Evolutionary conservation across 2,888 invertebrate species (phyloP), one percentile per base, ranked within the genome.

Genomic region (Acrocera orbiculus): DNA sequence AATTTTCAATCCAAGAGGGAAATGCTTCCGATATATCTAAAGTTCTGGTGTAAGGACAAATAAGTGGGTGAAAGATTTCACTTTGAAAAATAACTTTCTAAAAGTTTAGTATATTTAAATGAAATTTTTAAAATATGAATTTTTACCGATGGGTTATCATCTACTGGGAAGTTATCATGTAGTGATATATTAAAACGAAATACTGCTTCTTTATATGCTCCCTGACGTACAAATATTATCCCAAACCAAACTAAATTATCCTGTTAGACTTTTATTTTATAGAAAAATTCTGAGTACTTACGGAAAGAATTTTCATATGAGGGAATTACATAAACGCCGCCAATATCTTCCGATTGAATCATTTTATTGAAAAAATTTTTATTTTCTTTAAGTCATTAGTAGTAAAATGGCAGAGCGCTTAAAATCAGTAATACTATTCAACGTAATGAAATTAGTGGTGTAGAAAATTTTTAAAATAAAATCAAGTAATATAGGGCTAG

Each of bases 271-370:
- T 10, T 10, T 19, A 19, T 6, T 19, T 19, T 19, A 19, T 11
- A 23, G 5, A 8, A 23, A 9, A 23, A n/a, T n/a, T n/a, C n/a
- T n/a, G n/a, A n/a, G n/a, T n/a, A 71, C 76, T 73, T 67, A 86
- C 86, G 52, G 49, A 83, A 70, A 32, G 82, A 76, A 52, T 76
- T 79, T 49, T 76, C 75, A 50, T 76, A 76, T 29, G 92, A 87
- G 36, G 93, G 93, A 58, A 93, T 85, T 13, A 90, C 83, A 63
- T 92, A 93, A 38, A 92, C 70, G 31, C 92, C 90, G 48, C 77
- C 76, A 44, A 89, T 62, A 54, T 81, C 79, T 61, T 90, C 85
- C 32, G 76, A 78, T 52, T 78, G 76, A 43, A 87, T 61, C 70
- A 82, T 77, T 57, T 85, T 78, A 56, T 86, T 87, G 55, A 43